Base-by-base conservation (phyloP, 2,113 vertebrate genomes). In the Fulmarus glacialis region DNA sequence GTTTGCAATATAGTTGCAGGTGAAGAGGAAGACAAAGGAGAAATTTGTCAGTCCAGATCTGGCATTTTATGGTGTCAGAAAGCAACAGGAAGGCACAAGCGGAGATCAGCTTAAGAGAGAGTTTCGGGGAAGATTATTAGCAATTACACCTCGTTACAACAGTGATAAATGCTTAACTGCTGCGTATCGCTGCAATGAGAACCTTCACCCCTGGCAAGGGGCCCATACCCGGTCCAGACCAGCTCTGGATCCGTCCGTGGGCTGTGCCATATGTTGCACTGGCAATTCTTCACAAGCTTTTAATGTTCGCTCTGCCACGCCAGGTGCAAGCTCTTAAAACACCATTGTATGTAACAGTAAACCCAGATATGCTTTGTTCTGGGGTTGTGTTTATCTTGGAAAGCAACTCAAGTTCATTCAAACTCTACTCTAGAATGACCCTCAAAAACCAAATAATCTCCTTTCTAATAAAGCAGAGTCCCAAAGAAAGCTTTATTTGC, bases 281-380 rank as follows among this genome's bases (percentile, higher is more conserved):
- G 96, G 94, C 96, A 95, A 89, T 95, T 90, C 92, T 96, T 97
- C 97, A 91, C 70, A 86, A 47, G 96, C 79, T 80, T 91, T 81
- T 89, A 66, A 59, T 47, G 80, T 22, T 87, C 63, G 20, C 58
- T 59, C 71, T 48, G 81, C 90, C 74, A 70, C 12, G 7, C 91
- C 93, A 97, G 90, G 94, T 94, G 87, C 87, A 92, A 95, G 92
- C 75, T 81, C 93, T 97, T 96, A 91, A 94, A 92, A 52, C 26
- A 52, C 62, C 93, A 93, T 45, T 82, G 96, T 90, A 95, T 87
- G 74, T 87, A 95, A 97, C 79, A 82, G 84, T 94, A 92, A 88
- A 94, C 83, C 81, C 92, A 95, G 58, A 97, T 93, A 96, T 89
- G 92, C 96, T 96, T 97, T 97, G 73, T 96, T 96, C 97, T 90